phyloP scores from a whole-genome alignment of 92 coral and sea anemone genomes.

The Umimayanthus kanabou region DNA sequence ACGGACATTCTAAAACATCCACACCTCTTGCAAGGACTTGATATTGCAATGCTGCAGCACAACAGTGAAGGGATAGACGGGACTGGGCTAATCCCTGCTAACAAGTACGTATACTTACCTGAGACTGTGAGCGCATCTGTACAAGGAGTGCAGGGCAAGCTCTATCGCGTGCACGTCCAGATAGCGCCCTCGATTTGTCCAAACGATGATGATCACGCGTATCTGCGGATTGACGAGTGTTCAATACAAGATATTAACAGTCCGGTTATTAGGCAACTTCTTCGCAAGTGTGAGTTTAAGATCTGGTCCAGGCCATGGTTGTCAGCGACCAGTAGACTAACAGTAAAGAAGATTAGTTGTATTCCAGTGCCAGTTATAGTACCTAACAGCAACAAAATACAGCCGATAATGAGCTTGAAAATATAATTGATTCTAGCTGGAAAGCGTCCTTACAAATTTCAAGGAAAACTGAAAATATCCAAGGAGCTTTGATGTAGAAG shows the following conservation, averaged over 20 bases:
- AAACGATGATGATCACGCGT: slow-evolving; percentile 34
- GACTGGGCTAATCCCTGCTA: slow-evolving; percentile 39
- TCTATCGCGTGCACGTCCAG: slow-evolving; percentile 26
- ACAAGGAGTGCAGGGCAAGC: slow-evolving; percentile 20
- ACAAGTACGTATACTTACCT: slow-evolving; percentile 33
- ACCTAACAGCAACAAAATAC: neutral
- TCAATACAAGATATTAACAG: slow-evolving; percentile 34
- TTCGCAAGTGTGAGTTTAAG: slow-evolving; percentile 45
- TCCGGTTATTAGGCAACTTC: neutral
- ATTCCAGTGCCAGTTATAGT: neutral
- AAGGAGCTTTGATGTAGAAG: too few relatives aligned
- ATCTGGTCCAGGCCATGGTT: slow-evolving; percentile 36
- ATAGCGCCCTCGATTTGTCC: slow-evolving; percentile 44
- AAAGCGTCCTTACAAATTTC: too few relatives aligned
- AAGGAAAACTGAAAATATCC: too few relatives aligned
- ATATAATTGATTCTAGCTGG: neutral
- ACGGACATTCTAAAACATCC: slow-evolving; percentile 22
- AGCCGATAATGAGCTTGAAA: slow-evolving; percentile 21
- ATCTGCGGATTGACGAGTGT: slow-evolving; percentile 25
- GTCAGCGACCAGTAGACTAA: neutral
- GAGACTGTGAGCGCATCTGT: slow-evolving; percentile 10
- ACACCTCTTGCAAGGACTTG: slow-evolving; percentile 24
- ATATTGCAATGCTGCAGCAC: slow-evolving; percentile 27
- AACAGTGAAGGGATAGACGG: slow-evolving; percentile 34
- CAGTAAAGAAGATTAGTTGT: slow-evolving; percentile 28